Conservation (phyloP, 2,113 vertebrate genomes). For the Oceanites oceanicus region DNA sequence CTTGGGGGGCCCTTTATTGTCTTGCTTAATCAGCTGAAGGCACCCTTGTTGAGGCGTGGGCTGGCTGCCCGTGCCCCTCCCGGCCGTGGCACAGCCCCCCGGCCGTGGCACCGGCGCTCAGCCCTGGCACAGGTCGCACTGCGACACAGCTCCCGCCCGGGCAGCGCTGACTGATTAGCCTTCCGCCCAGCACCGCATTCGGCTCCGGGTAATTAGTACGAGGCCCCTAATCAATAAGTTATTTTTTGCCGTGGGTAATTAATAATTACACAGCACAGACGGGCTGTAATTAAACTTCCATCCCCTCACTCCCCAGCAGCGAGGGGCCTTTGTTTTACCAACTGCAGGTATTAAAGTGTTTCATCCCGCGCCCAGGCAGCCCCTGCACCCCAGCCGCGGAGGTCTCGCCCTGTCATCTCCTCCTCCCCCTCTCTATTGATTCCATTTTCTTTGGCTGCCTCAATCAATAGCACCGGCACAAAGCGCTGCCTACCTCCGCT, state of each 20-base stretch:
- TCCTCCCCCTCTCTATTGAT: slow-evolving; percentile 4
- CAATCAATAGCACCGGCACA: slow-evolving; percentile 1
- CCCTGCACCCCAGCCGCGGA: neutral
- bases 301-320: slow-evolving; percentile 16
- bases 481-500: neutral
- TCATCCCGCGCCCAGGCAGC: neutral
- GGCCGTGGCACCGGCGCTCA: neutral
- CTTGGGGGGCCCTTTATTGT: neutral
- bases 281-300: slow-evolving; percentile 77
- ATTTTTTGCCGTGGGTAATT: slow-evolving; percentile 80
- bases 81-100: neutral
- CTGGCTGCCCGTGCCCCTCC: neutral
- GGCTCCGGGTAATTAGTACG: slow-evolving; percentile 71
- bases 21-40: too few relatives aligned
- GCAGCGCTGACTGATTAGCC: neutral
- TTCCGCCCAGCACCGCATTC: slow-evolving; percentile 21
- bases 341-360: slow-evolving; percentile 26
- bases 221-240: slow-evolving; percentile 79
- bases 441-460: neutral
- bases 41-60: neutral
- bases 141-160: slow-evolving; percentile 10
- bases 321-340: slow-evolving; percentile 45
- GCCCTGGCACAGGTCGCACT: neutral
- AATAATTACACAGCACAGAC: slow-evolving; percentile 76
- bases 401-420: neutral